phyloP scores from a whole-genome alignment of 2,113 vertebrate genomes.

The Channa maculata region DNA sequence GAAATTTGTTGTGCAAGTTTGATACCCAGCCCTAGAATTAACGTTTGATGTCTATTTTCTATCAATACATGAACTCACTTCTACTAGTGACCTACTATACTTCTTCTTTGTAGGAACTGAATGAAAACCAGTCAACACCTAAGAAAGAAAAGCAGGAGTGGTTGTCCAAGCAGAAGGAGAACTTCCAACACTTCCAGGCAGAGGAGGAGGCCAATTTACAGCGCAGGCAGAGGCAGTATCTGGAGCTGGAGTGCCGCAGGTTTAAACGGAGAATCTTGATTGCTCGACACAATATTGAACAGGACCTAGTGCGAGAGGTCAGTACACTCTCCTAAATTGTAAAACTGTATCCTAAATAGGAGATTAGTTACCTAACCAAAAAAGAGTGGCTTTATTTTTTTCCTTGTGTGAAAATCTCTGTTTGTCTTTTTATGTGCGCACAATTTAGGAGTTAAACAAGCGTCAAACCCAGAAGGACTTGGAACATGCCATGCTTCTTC shows the following conservation, averaged over 20 bases:
- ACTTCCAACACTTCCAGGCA: conserved; percentile 98
- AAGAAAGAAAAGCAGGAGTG: conserved; percentile 99
- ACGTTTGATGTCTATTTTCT: too few relatives aligned
- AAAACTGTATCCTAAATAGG: neutral
- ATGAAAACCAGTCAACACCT: conserved; percentile 98
- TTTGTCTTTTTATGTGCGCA: conserved; percentile 5
- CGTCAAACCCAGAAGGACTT: conserved; percentile 98
- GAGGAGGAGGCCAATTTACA: conserved; percentile 97
- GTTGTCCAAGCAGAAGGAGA: conserved; percentile 98
- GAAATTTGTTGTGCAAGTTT: too few relatives aligned
- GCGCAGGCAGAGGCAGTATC: conserved; percentile 93
- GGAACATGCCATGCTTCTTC: conserved; percentile 97
- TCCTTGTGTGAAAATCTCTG: neutral
- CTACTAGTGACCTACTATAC: neutral
- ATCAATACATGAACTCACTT: neutral
- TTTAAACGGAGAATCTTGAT: conserved; percentile 97
- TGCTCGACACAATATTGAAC: conserved; percentile 95
- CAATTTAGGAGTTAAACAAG: conserved; percentile 93
- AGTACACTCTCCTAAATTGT: conserved; percentile 20
- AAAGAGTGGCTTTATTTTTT: neutral
- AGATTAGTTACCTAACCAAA: neutral
- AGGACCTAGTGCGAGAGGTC: conserved; percentile 96
- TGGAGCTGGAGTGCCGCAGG: conserved; percentile 96
- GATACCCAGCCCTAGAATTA: too few relatives aligned
- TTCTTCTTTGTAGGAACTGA: conserved; percentile 88